Base-by-base conservation (phyloP, 2,113 vertebrate species). In the Triplophysa siluroides region DNA sequence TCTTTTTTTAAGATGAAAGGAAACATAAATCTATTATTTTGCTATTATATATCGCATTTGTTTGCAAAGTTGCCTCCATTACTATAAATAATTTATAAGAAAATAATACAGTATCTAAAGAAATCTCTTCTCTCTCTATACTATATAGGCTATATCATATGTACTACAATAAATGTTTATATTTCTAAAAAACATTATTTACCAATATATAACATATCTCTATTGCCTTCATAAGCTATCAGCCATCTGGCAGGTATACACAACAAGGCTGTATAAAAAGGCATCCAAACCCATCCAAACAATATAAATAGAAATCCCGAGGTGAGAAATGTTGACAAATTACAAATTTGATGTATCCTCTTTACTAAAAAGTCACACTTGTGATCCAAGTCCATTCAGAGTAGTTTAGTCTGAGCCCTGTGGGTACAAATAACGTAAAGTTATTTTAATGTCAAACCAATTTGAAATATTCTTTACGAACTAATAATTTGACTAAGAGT, bases 161-260 rank as follows among this genome's bases (percentile, higher is more conserved):
- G 21, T 21, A 67, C 65, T 13, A 67, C 38, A n/a, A 21, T 66
- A 45, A 45, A 43, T 47, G 2, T 3, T 14, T 66, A 41, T 18
- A 24, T 68, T 26, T 47, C 2, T 16, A 47, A 33, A 33, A 33
- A 33, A 33, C 1, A 33, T 33, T 33, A 33, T 33, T 33, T 33
- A 33, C 4, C 29, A 50, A 69, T 52, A 9, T 16, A 4, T 45
- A 78, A 62, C 2, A 56, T n/a, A 58, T 79, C 23, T 68, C 19
- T 45, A 58, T 66, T 72, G 83, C 85, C 66, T 56, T 86, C 85
- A 86, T 84, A 58, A 78, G 80, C 58, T 12, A 3, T 12, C n/a
- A 33, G 14, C 75, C 83, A 75, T 81, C 85, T 69, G 71, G 83
- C 85, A 77, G 72, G 62, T 14, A 33, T 33, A 33, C 29, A 33